Percentiles rank a stretch among this genome's conserved stretches.
phyloP scores from a whole-genome alignment of 2,888 invertebrate species.

The Drosophila limbata region DNA sequence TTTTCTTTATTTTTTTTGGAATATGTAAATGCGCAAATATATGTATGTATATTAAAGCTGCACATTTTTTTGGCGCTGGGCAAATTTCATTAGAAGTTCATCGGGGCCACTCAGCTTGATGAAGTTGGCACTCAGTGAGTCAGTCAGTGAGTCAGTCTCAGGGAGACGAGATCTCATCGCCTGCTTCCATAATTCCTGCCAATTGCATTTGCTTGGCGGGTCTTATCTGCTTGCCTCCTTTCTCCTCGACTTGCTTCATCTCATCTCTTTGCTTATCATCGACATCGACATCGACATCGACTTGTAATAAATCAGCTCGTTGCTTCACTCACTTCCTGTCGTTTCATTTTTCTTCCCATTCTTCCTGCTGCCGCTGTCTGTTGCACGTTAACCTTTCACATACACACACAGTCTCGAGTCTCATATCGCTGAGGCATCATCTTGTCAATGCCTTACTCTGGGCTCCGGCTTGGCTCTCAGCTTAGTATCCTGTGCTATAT shows the following conservation, averaged over 20 bases:
- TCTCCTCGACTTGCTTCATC: constrained; percentile 1
- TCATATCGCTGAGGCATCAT: constrained; percentile 57
- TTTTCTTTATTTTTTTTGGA: constrained; percentile 46
- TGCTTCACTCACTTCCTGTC: constrained; percentile 52
- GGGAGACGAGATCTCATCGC: constrained; percentile 41
- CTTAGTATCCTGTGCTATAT: constrained; percentile 46
- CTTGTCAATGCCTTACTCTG: constrained; percentile 68
- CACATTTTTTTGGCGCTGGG: constrained; percentile 19
- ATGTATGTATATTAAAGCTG: constrained; percentile 54
- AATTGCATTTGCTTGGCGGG: constrained; percentile 67
- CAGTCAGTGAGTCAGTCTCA: constrained; percentile 2
- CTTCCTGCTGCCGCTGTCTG: constrained; percentile 27
- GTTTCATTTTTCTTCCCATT: constrained; percentile 14
- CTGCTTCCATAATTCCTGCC: constrained; percentile 66
- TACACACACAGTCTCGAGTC: constrained; percentile 24
- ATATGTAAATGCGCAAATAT: constrained; percentile 43
- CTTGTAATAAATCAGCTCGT: constrained; percentile 77
- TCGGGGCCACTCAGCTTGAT: constrained; percentile 67
- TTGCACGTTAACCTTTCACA: constrained; percentile 57
- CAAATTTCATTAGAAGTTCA: constrained; percentile 72
- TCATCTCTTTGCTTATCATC: constrained; percentile 45
- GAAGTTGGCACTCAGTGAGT: constrained; percentile 46
- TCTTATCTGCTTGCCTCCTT: constrained; percentile 41
- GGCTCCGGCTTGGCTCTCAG: constrained; percentile 6
- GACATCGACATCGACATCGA: constrained; percentile 53